These are phyloP conservation scores for Nephrotoma flavescens DNA, from an alignment of 2,888 invertebrate genomes.

Conservation along the genomic window DNA sequence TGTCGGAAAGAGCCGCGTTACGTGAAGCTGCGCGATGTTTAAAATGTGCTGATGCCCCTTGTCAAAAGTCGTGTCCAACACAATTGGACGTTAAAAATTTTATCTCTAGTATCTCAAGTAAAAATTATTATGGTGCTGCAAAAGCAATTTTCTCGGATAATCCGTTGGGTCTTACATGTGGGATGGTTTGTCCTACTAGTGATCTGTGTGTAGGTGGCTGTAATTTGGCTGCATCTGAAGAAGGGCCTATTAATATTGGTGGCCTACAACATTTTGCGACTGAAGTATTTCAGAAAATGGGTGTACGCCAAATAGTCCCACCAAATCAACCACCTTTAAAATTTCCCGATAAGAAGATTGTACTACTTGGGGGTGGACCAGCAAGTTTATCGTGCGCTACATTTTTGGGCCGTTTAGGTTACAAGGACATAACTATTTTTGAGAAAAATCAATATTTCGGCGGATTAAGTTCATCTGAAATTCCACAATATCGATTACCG, in stretches of 20 bases:
- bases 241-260: slow-evolving; percentile 97
- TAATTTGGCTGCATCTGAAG: slow-evolving; percentile 89
- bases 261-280: slow-evolving; percentile 96
- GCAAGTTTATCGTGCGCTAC: slow-evolving; percentile 94
- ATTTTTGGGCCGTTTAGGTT: slow-evolving; percentile 86
- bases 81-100: slow-evolving; percentile 94
- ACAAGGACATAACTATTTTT: slow-evolving; percentile 78
- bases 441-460: slow-evolving; percentile 80
- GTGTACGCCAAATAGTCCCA: slow-evolving; percentile 71
- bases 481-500: slow-evolving; percentile 93
- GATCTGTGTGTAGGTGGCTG: slow-evolving; percentile 97
- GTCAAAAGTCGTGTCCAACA: slow-evolving; percentile 97
- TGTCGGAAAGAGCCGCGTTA: slow-evolving; percentile 89
- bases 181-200: slow-evolving; percentile 98
- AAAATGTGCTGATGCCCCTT: slow-evolving; percentile 92
- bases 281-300: slow-evolving; percentile 92
- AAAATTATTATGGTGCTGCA: slow-evolving; percentile 97
- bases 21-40: slow-evolving; percentile 77
- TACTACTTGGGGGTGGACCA: slow-evolving; percentile 87
- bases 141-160: slow-evolving; percentile 95
- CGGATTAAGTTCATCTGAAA: slow-evolving; percentile 88
- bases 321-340: slow-evolving; percentile 44
- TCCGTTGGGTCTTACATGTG: slow-evolving; percentile 86
- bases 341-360: slow-evolving; percentile 46
- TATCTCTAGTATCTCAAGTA: slow-evolving; percentile 91